phyloP scores from a whole-genome alignment of 2,113 vertebrate species.

The Hystrix cristata region DNA sequence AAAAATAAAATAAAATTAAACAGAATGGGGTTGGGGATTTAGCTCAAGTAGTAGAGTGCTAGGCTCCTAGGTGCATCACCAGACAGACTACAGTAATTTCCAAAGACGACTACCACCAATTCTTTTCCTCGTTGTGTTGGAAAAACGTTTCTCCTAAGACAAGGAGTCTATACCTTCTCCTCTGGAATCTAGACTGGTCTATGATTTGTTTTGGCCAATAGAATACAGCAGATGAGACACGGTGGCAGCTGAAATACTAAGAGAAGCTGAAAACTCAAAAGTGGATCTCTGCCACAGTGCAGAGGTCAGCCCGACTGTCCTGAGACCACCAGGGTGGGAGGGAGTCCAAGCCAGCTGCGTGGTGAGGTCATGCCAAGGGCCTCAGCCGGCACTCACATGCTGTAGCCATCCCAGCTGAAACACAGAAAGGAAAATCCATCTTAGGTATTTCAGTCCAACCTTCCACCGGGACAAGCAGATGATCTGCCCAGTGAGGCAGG shows the following conservation, averaged over 20 bases:
- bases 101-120: background rate
- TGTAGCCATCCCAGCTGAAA: background rate
- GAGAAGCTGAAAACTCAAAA: background rate
- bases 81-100: background rate
- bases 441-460: background rate
- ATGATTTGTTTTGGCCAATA: constrained; percentile 1
- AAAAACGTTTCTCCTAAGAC: background rate
- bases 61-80: background rate
- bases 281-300: background rate
- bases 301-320: background rate
- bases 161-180: background rate
- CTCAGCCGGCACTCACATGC: background rate
- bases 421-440: background rate
- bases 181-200: background rate
- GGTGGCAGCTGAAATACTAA: background rate
- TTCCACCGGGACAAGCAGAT: background rate
- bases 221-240: background rate
- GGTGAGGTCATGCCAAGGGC: background rate
- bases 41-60: too few relatives aligned
- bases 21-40: too few relatives aligned
- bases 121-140: background rate
- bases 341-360: background rate
- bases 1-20: background rate
- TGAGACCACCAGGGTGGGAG: background rate
- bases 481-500: background rate